Evolutionary conservation across 37 sponge, comb jelly and placozoan species (phyloP).

Genomic region (Aphrocallistes beatrix): DNA sequence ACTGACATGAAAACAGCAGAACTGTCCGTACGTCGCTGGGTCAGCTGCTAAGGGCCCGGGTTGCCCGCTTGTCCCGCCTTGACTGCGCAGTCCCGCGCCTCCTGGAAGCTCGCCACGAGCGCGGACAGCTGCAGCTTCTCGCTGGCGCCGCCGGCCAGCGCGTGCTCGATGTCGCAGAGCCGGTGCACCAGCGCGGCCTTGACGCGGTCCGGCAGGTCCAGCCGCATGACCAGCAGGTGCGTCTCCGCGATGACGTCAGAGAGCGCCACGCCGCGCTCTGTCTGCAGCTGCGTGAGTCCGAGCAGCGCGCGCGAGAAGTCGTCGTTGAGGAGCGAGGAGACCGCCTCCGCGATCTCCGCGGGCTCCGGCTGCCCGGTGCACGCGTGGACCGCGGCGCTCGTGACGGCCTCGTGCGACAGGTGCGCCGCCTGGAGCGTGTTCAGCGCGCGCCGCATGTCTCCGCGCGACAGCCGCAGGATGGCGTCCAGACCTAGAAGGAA

Average conservation of each 20-base stretch:
- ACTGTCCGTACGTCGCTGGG: too few relatives aligned
- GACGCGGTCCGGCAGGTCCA: neutral
- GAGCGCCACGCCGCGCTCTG: conserved; percentile 77
- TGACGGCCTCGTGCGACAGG: conserved; percentile 69
- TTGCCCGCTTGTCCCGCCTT: neutral
- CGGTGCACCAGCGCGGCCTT: neutral
- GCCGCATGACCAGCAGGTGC: conserved; percentile 43
- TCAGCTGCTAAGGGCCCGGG: too few relatives aligned
- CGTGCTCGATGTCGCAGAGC: neutral
- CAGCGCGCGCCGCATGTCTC: conserved; percentile 92
- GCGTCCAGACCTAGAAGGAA: conserved; percentile 57
- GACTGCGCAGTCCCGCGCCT: conserved; percentile 59
- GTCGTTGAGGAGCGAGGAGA: conserved; percentile 90
- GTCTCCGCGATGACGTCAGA: conserved; percentile 79
- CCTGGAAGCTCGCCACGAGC: conserved; percentile 80
- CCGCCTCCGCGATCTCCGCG: conserved; percentile 68
- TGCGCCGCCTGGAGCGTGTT: conserved; percentile 74
- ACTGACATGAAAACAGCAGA: too few relatives aligned
- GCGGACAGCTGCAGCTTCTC: conserved; percentile 89
- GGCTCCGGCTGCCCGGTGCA: conserved; percentile 92
- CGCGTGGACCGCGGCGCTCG: conserved; percentile 59
- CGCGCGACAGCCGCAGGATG: conserved; percentile 54
- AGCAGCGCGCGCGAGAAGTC: conserved; percentile 27
- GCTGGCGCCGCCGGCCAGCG: conserved; percentile 48
- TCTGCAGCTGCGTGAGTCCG: conserved; percentile 68